Evolutionary conservation across 2,888 invertebrate genomes (phyloP), one percentile per base, ranked within the genome.

Genomic region (Endotricha flammealis): DNA sequence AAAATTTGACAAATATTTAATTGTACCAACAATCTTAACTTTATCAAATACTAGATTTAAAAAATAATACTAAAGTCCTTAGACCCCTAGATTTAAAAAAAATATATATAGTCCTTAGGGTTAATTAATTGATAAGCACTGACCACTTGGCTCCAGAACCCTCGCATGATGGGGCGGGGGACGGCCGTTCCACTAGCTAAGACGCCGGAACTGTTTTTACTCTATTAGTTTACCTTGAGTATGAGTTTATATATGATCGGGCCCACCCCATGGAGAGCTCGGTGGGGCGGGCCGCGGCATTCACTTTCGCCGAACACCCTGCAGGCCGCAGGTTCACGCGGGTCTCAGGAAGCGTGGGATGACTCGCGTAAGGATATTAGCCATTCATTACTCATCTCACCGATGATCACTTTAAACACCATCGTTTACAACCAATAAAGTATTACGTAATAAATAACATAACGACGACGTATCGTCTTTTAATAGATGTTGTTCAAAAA

Each of bases 81-180:
- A n/a, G n/a, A 38, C 7, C 24, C 17, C 12, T 25, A 24, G 23
- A 29, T 11, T n/a, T n/a, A 11, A 24, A 4, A 23, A 14, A 24
- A 88, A 87, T 49, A 20, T 25, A 10, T 8, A 34, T 20, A 4
- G 29, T 14, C 34, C 28, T 24, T 20, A 12, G 12, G 30, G 20
- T 20, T 20, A 20, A 20, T 20, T 6, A 40, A 37, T 50, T 41
- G 44, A 44, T 42, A 64, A 54, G 48, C 73, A 90, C 90, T 89
- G 80, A 89, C 90, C 89, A 87, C 87, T 80, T 75, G 75, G 82
- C 87, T 88, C 88, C 87, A 78, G 82, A 79, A 87, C 88, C 88
- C 88, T 86, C 81, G 82, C 89, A 89, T 90, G 82, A 48, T 82
- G 79, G 71, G 72, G 75, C 71, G 76, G 77, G 78, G 75, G 64